Percentiles rank a stretch among this genome's conserved stretches.
These are phyloP conservation scores for Caenorhabditis wallacei DNA, from an alignment of 2,888 invertebrate species.

Conservation along the genomic window DNA sequence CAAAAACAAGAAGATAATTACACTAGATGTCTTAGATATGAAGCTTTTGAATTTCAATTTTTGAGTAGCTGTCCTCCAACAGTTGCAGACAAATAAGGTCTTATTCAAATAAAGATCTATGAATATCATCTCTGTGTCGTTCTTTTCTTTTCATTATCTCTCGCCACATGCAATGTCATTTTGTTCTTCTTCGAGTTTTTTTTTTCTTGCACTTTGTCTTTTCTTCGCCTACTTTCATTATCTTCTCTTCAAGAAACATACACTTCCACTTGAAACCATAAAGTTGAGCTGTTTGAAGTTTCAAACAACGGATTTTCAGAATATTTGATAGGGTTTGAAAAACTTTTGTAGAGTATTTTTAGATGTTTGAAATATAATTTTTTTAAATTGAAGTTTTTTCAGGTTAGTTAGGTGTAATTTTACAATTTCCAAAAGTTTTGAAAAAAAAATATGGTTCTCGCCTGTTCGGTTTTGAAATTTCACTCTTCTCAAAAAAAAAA, in stretches of 20 bases:
- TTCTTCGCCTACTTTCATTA: constrained; percentile 49
- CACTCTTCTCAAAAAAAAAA: no score
- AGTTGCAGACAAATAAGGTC: not conserved
- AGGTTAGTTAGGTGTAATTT: no score
- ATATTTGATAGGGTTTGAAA: not conserved
- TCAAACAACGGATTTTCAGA: constrained; percentile 5
- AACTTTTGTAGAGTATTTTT: not conserved
- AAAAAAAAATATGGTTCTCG: no score
- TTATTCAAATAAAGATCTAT: not conserved
- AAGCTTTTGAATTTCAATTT: constrained; percentile 34
- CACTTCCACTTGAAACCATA: constrained; percentile 49
- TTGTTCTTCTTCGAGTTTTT: not conserved
- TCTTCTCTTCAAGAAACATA: constrained; percentile 38
- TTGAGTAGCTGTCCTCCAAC: not conserved
- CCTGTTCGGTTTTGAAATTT: no score
- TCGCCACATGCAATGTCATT: constrained; percentile 25
- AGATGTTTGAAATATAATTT: not conserved
- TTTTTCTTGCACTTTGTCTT: constrained; percentile 45
- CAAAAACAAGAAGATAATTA: constrained; percentile 34
- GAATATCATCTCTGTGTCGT: not conserved
- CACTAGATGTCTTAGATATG: not conserved
- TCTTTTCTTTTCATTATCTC: constrained; percentile 30
- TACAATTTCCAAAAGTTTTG: no score
- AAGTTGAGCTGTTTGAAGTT: constrained; percentile 12
- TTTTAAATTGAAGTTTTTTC: not conserved